phyloP scores from a whole-genome alignment of 2,113 vertebrate genomes.

The Ahaetulla prasina region DNA sequence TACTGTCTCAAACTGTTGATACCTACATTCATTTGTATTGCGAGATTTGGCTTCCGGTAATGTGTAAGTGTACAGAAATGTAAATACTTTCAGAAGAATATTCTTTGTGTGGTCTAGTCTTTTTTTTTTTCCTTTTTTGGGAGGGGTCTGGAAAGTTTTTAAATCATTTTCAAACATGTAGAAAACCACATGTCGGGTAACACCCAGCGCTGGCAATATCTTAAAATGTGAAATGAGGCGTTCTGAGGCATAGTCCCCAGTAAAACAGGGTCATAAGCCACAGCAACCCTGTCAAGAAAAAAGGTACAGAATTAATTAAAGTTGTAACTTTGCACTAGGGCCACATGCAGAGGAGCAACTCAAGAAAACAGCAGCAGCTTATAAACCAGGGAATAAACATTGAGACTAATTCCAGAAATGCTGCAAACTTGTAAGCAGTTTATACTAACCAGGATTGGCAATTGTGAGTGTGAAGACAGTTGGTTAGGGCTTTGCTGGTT shows the following conservation, averaged over 20 bases:
- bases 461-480: neutral
- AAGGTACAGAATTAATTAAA: neutral
- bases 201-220: neutral
- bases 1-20: slow-evolving; percentile 51
- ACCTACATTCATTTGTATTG: slow-evolving; percentile 57
- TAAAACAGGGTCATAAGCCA: slow-evolving; percentile 6
- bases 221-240: neutral
- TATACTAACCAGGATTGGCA: neutral
- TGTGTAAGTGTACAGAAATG: slow-evolving; percentile 61
- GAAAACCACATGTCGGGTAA: slow-evolving; percentile 4
- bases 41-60: slow-evolving; percentile 49
- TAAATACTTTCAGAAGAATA: slow-evolving; percentile 60
- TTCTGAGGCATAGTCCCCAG: neutral
- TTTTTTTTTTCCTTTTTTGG: neutral
- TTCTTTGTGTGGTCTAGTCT: slow-evolving; percentile 61
- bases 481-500: neutral
- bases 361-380: fast-evolving
- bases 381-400: fast-evolving
- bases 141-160: slow-evolving; percentile 28
- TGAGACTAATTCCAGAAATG: neutral
- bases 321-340: neutral
- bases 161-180: slow-evolving; percentile 29
- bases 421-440: neutral
- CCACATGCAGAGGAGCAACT: neutral
- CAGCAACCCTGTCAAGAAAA: neutral